phyloP scores from a whole-genome alignment of 2,797 vertebrate species.

The Astyanax mexicanus region DNA sequence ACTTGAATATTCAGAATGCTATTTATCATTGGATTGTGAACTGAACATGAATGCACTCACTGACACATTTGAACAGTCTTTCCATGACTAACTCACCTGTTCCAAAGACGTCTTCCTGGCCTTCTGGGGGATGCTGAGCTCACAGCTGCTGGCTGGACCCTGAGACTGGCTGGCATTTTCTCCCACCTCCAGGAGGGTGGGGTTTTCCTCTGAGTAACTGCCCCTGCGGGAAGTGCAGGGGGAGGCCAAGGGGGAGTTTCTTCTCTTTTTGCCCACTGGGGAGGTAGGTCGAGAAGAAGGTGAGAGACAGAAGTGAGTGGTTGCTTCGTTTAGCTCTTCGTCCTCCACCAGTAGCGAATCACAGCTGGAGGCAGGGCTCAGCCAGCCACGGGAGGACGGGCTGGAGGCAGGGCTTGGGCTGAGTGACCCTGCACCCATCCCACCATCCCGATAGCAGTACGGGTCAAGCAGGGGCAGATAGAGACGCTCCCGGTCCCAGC shows the following conservation, averaged over 20 bases:
- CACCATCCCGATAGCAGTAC: constrained; percentile 86
- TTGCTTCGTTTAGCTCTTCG: constrained; percentile 87
- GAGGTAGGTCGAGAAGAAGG: constrained; percentile 85
- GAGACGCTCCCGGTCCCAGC: constrained; percentile 88
- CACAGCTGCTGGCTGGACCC: constrained; percentile 71
- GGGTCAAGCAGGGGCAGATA: constrained; percentile 87
- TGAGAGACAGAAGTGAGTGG: constrained; percentile 84
- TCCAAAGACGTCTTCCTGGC: constrained; percentile 89
- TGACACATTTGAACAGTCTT: too few relatives aligned
- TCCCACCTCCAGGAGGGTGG: constrained; percentile 66
- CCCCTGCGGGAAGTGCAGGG: constrained; percentile 84
- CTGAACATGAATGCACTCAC: too few relatives aligned
- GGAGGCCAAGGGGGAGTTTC: constrained; percentile 82
- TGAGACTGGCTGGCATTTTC: constrained; percentile 70
- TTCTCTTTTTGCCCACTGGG: constrained; percentile 88
- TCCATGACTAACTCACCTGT: constrained; percentile 79
- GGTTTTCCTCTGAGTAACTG: constrained; percentile 86
- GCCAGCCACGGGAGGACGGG: constrained; percentile 89
- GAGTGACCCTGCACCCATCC: constrained; percentile 78
- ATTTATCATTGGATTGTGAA: too few relatives aligned
- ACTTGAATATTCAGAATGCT: too few relatives aligned
- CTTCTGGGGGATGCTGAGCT: constrained; percentile 91
- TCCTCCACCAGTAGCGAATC: constrained; percentile 90
- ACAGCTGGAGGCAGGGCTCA: constrained; percentile 90
- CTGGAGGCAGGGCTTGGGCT: constrained; percentile 92